Conservation (phyloP, 2,113 vertebrate genomes). For the Pandion haliaetus region DNA sequence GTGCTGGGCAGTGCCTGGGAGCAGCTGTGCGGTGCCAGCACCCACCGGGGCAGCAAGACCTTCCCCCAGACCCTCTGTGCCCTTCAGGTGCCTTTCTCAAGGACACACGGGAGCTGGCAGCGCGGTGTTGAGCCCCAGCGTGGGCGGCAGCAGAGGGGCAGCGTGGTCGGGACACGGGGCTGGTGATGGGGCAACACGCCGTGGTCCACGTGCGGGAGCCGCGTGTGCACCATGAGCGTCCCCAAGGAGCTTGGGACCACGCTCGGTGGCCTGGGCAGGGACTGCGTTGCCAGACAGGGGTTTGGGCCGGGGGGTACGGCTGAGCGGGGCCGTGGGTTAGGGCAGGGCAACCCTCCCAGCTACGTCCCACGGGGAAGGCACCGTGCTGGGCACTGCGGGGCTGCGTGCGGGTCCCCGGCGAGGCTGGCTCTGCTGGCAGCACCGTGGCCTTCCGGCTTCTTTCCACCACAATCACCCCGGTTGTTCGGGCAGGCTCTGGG, state of each 20-base stretch:
- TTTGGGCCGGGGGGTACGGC: rapidly evolving
- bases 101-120: background rate
- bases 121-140: rapidly evolving
- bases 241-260: background rate
- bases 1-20: rapidly evolving
- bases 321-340: background rate
- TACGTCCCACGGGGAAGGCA: background rate
- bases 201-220: rapidly evolving
- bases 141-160: background rate
- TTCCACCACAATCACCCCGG: background rate
- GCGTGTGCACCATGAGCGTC: too few species aligned
- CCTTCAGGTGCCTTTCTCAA: background rate
- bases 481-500: slow-evolving; percentile 41
- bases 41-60: background rate
- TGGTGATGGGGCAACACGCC: rapidly evolving
- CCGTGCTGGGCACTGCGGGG: rapidly evolving
- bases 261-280: background rate
- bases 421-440: background rate
- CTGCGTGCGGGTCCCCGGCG: background rate
- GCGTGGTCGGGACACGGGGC: rapidly evolving
- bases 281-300: rapidly evolving
- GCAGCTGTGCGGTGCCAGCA: rapidly evolving
- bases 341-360: background rate
- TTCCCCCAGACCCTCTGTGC: background rate
- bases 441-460: background rate